phyloP scores from a whole-genome alignment of 2,888 invertebrate species.

The Trachelus stipa region DNA sequence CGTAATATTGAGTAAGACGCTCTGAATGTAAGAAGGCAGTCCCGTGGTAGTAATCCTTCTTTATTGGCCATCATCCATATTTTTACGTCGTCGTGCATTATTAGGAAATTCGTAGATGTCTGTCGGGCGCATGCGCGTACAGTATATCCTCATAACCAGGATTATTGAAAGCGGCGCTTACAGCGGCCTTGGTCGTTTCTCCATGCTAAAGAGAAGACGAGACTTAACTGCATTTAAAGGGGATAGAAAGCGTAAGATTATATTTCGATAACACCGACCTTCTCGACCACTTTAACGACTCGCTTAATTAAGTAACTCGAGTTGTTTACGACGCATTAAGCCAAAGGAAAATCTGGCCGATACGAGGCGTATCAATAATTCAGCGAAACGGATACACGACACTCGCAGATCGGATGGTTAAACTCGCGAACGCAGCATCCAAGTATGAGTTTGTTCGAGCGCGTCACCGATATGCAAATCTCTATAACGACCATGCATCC shows the following conservation, averaged over 20 bases:
- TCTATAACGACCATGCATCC: neutral
- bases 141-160: neutral
- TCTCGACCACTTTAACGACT: neutral
- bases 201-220: neutral
- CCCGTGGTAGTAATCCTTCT: neutral
- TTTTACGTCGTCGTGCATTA: neutral
- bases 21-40: neutral
- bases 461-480: neutral
- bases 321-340: neutral
- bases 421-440: neutral
- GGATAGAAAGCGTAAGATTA: neutral
- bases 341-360: neutral
- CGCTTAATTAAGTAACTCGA: neutral
- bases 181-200: neutral
- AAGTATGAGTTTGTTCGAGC: neutral
- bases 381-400: neutral
- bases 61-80: neutral
- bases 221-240: neutral
- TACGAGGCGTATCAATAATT: neutral
- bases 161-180: neutral
- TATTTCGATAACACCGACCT: neutral
- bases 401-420: neutral
- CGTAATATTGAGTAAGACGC: neutral
- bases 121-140: neutral
- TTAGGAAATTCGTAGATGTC: neutral